Conservation (phyloP, 2,113 vertebrate genomes). For the Chlorocebus sabaeus region DNA sequence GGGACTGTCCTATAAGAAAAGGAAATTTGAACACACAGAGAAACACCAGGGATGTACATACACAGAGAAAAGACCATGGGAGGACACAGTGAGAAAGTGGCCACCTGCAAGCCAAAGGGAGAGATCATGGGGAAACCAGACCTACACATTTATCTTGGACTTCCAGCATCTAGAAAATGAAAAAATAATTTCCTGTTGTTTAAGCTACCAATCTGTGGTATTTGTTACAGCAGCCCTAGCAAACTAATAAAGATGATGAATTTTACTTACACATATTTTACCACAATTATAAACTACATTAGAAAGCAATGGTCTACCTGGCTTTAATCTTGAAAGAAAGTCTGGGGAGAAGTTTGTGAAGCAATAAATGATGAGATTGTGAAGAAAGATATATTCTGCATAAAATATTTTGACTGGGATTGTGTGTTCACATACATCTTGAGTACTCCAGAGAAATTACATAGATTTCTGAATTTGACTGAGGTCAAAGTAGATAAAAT, state of each 20-base stretch:
- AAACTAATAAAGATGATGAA: neutral
- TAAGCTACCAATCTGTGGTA: neutral
- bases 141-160: neutral
- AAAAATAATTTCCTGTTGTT: neutral
- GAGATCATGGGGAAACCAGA: neutral
- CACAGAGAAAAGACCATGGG: neutral
- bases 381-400: neutral
- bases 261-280: neutral
- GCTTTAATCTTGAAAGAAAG: neutral
- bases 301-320: neutral
- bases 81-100: neutral
- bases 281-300: neutral
- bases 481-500: neutral
- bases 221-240: neutral
- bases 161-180: neutral
- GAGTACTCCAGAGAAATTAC: neutral
- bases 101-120: neutral
- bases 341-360: conserved; percentile 6
- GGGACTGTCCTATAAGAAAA: neutral
- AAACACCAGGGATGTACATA: neutral
- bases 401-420: neutral
- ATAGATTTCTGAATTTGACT: neutral
- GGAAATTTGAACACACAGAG: neutral
- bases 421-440: neutral
- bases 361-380: neutral